Evolutionary conservation across 2,113 vertebrate genomes (phyloP), one percentile per base, ranked within the genome.

Genomic region (Cyprinodon variegatus): DNA sequence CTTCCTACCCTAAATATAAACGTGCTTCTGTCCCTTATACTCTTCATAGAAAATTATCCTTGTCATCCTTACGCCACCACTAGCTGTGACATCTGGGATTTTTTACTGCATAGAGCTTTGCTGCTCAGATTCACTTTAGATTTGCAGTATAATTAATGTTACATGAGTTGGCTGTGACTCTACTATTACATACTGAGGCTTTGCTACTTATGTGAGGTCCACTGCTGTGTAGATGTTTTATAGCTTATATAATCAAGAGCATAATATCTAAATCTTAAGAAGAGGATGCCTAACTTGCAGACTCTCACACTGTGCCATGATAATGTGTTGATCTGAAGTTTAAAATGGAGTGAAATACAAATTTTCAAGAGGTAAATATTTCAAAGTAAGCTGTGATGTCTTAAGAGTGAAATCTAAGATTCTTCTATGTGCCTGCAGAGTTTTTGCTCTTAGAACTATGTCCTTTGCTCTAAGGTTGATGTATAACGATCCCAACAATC

Each of bases 1-100:
- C 63, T 85, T 91, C 80, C 69, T 82, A 74, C 71, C 76, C 76
- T 70, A 71, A 76, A 82, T 86, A 77, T 76, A 84, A 88, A 76
- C 77, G 86, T 86, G 80, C 76, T 81, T 79, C 70, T 61, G 81
- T 70, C 77, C 78, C 81, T 79, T 80, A 85, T 83, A 81, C 74
- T 73, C 81, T 82, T 57, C 68, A 45, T 70, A 20, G 46, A 81
- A 78, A 82, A 85, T 46, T 0, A 66, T 63, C 63, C 74, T 76
- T 40, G 39, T 82, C 83, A 80, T 82, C 67, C 64, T 82, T 68
- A 41, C 7, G 14, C 40, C 70, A 43, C 79, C 76, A 69, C 63
- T 74, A 59, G n/a, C 70, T 17, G 48, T 36, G 78, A 69, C 71
- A 73, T 73, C 65, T 75, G 78, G 71, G 63, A 48, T 63, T 80